Evolutionary conservation across 2,113 vertebrate species (phyloP).

Genomic region (Dipodomys stephensi): DNA sequence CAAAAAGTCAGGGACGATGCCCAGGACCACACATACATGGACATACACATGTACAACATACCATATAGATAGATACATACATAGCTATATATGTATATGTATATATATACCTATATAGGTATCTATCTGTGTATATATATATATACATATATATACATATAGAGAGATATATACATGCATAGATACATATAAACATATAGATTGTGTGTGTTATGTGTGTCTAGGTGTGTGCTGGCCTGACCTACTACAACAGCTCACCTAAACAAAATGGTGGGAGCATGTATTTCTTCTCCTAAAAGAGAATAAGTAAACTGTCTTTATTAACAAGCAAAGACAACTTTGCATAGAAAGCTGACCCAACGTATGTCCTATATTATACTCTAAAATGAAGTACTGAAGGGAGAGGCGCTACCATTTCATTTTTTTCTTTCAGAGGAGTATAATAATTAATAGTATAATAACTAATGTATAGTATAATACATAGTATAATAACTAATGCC

Average conservation of each 20-base stretch:
- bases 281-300: not conserved
- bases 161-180: no score
- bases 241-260: not conserved
- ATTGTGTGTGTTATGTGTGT: no score
- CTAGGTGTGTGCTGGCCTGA: no score
- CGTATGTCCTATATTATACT: not conserved
- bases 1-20: no score
- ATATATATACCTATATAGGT: no score
- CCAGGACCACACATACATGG: no score
- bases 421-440: slow-evolving; percentile 2
- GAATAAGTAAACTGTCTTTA: not conserved
- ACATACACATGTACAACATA: no score
- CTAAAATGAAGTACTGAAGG: not conserved
- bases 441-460: not conserved
- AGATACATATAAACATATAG: no score
- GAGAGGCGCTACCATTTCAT: not conserved
- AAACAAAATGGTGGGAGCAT: slow-evolving; percentile 1
- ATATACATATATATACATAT: no score
- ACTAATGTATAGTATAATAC: not conserved
- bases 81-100: no score
- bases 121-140: no score
- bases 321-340: slow-evolving; percentile 6
- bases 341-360: not conserved
- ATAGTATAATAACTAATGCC: not conserved
- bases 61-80: not conserved